Base-by-base conservation (phyloP, 2,797 vertebrate species). In the Bovichtus diacanthus region DNA sequence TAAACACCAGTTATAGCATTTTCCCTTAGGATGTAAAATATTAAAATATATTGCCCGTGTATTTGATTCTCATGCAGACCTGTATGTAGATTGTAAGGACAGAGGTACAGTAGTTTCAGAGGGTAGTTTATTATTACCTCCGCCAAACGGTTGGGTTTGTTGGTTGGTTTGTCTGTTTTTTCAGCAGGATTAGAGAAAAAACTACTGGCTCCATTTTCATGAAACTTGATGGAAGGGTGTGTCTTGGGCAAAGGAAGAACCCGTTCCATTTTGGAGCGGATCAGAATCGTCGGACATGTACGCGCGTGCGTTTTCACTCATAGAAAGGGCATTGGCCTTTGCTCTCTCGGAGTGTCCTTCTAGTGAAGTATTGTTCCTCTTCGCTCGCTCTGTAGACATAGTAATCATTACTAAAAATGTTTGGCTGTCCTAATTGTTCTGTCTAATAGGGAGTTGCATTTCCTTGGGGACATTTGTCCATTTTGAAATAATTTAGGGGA, bases 401-500 rank as follows among this genome's bases (percentile, higher is more conserved):
- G n/a, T 21, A 43, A 23, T 64, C 41, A 13, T 67, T 76, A 51
- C 63, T 80, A 41, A 76, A 80, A 44, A 61, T 56, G 41, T 65
- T 77, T 23, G 53, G 61, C 79, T 68, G 74, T 79, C 75, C 73
- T 74, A 62, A 76, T 82, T 86, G 62, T 63, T 70, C 63, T 69
- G 19, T 44, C 62, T 76, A 63, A 70, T 7, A 53, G 19, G 16
- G 56, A 77, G 50, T 54, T 61, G 38, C 41, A 47, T 78, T 81
- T 82, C 72, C 80, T 79, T 51, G 41, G 85, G 62, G 76, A 79
- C 47, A 23, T 74, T 65, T 72, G 49, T 74, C 18, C 44, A 21
- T 83, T 69, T 78, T 43, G 83, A 66, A 69, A 82, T 79, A 70
- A 81, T 85, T 79, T 83, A 78, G 36, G 23, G 63, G 58, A 56